Evolutionary conservation across 2,888 invertebrate genomes (phyloP), one percentile per base, ranked within the genome.

Genomic region (Meteorus cinctellus): DNA sequence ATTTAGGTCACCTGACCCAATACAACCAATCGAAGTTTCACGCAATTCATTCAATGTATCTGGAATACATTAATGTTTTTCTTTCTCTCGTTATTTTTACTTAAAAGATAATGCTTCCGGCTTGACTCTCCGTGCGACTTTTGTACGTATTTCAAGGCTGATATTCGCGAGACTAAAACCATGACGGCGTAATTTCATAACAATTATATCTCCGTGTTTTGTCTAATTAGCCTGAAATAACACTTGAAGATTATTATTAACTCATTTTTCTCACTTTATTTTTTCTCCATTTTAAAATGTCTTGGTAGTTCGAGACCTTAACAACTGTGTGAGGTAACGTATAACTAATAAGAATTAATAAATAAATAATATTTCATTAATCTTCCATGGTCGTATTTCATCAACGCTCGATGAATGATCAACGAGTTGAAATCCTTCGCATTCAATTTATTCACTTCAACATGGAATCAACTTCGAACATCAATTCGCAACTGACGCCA

Each of bases 201-300:
- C 79, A 79, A 79, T 79, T 79, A 79, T 76, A 76, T 77, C 60
- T 69, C 27, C 76, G 73, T 66, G 34, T 34, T 69, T 36, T 59
- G 77, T 41, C 70, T 77, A 80, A 80, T 80, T 77, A 77, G 72
- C 68, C 45, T 75, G 73, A 76, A 76, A 75, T 66, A 72, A 77
- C 29, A 19, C 29, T 41, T 12, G 78, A 77, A 80, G 74, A 74
- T 78, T 74, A 72, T 80, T 77, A 78, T 65, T 60, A 27, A 70
- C 51, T 69, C n/a, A 34, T 65, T 76, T 19, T 29, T 63, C n/a
- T 31, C 63, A n/a, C 16, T 69, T 14, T 31, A 27, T 27, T 29
- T 29, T 48, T 29, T 8, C 29, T 8, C 48, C 27, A 14, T 51
- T 36, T 48, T 16, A 19, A 55, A 19, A 55, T n/a, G 19, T 55